Conservation (phyloP, 1,140 invertebrate genomes). For the Micrasema minimum region DNA sequence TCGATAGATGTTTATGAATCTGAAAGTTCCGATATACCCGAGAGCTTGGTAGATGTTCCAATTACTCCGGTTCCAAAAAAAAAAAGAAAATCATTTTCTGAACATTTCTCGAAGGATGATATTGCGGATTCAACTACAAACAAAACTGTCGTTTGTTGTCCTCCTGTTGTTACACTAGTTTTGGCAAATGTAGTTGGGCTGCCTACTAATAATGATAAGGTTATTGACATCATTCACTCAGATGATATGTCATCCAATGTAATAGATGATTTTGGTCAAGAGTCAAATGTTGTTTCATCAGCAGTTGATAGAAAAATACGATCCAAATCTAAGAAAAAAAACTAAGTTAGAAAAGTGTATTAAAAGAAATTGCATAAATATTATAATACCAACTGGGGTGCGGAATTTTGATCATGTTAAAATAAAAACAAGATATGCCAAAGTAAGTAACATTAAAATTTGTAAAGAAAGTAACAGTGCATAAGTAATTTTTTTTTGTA, state of each 20-base stretch:
- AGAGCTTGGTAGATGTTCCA: constrained; percentile 50
- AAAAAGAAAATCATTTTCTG: constrained; percentile 33
- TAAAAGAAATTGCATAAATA: constrained; percentile 41
- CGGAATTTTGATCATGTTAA: constrained; percentile 49
- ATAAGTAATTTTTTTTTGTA: too few relatives aligned
- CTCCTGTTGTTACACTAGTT: constrained; percentile 31
- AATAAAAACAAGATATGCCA: constrained; percentile 47
- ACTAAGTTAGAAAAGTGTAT: constrained; percentile 32
- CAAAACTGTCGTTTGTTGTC: neutral
- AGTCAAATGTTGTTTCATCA: neutral
- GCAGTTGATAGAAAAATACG: constrained; percentile 12
- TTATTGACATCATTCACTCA: neutral
- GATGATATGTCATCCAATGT: neutral
- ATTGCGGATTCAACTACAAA: constrained; percentile 10
- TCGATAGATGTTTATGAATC: constrained; percentile 51
- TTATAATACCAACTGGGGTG: constrained; percentile 48
- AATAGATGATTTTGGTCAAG: neutral
- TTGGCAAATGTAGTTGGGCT: constrained; percentile 50
- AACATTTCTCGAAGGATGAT: constrained; percentile 19
- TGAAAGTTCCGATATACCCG: constrained; percentile 53
- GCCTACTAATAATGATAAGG: neutral
- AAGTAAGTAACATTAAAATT: constrained; percentile 28
- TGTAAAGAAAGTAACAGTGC: too few relatives aligned
- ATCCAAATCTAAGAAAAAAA: constrained; percentile 29
- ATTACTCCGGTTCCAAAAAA: constrained; percentile 31